A percentile compares a stretch with the other conserved stretches of the same genome.
Evolutionary conservation across 2,888 invertebrate genomes (phyloP).

Genomic region (Lepidonotus clava): DNA sequence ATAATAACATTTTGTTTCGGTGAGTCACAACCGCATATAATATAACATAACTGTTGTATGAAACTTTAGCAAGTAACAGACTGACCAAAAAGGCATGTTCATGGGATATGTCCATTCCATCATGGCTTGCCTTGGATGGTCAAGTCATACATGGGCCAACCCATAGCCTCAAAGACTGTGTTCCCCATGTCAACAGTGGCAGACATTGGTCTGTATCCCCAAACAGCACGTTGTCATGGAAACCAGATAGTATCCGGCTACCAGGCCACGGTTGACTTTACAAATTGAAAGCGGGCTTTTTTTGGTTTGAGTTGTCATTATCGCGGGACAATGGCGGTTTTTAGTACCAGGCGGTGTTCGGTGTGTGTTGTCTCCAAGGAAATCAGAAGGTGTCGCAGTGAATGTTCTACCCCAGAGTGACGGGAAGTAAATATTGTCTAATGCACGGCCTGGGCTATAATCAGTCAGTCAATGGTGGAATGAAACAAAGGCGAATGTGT

Average conservation of each 20-base stretch:
- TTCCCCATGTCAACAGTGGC: not conserved
- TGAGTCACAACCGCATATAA: too few relatives aligned
- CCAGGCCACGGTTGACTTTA: not conserved
- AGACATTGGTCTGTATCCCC: not conserved
- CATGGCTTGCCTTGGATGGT: too few relatives aligned
- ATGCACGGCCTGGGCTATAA: too few relatives aligned
- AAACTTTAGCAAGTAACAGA: too few relatives aligned
- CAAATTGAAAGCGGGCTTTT: conserved; percentile 15
- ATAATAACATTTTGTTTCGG: too few relatives aligned
- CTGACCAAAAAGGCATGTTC: too few relatives aligned
- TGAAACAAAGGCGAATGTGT: too few relatives aligned
- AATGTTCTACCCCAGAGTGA: not conserved
- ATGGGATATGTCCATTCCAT: too few relatives aligned
- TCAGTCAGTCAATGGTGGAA: too few relatives aligned
- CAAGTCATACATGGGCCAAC: too few relatives aligned
- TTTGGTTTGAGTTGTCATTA: conserved; percentile 23
- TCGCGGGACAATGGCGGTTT: not conserved
- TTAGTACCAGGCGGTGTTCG: not conserved
- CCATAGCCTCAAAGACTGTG: too few relatives aligned
- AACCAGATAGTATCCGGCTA: not conserved
- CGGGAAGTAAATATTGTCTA: not conserved
- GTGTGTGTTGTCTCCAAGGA: not conserved
- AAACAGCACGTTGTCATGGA: not conserved
- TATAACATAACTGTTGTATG: too few relatives aligned
- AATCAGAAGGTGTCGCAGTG: not conserved